Evolutionary conservation across 2,888 invertebrate genomes (phyloP).

Genomic region (Silvanus unidentatus): DNA sequence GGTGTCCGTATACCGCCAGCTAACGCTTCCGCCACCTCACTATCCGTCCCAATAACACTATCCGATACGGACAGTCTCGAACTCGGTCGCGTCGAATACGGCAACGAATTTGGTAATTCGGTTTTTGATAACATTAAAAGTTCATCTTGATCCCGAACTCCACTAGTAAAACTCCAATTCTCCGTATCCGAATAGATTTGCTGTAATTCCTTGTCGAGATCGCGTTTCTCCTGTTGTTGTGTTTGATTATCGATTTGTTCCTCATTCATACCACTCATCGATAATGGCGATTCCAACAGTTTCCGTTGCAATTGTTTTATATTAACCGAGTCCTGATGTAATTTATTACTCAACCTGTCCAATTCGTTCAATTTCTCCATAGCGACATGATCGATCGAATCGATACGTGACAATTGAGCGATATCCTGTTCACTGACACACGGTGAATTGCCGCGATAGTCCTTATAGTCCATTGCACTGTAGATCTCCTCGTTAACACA

Average conservation of each 20-base stretch:
- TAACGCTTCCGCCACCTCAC: constrained; percentile 57
- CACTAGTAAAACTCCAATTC: constrained; percentile 63
- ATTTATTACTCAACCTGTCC: constrained; percentile 68
- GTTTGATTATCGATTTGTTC: constrained; percentile 29
- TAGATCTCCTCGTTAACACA: constrained; percentile 57
- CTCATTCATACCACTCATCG: constrained; percentile 31
- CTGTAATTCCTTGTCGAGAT: constrained; percentile 64
- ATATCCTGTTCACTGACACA: constrained; percentile 73
- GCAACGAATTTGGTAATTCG: constrained; percentile 45
- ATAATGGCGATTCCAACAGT: constrained; percentile 61
- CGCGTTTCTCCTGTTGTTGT: constrained; percentile 46
- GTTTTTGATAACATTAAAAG: constrained; percentile 50
- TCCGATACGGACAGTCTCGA: constrained; percentile 60
- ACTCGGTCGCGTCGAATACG: constrained; percentile 47
- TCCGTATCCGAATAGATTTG: constrained; percentile 60
- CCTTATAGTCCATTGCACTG: constrained; percentile 72
- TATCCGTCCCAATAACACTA: constrained; percentile 53
- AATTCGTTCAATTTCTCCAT: constrained; percentile 74
- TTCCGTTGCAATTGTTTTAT: constrained; percentile 68
- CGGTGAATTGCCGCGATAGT: constrained; percentile 68
- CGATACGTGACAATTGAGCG: constrained; percentile 67
- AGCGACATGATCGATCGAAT: constrained; percentile 70
- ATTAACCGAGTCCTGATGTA: constrained; percentile 73
- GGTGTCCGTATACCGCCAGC: constrained; percentile 48
- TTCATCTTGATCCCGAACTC: constrained; percentile 58